Evolutionary conservation across 1,140 invertebrate genomes (phyloP).

Genomic region (Plutomurus gul): DNA sequence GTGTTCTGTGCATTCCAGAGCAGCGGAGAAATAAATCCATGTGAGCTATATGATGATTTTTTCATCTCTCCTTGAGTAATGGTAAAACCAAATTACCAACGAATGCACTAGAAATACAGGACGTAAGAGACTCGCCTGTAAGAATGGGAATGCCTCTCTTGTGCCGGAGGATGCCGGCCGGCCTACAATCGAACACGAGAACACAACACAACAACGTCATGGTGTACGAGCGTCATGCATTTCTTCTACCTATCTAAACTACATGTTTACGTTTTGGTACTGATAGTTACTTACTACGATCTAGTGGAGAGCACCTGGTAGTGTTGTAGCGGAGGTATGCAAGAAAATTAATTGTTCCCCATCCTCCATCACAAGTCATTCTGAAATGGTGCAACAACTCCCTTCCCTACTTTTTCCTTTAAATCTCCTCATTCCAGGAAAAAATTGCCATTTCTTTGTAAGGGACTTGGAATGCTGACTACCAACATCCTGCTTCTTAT

Average conservation of each 20-base stretch:
- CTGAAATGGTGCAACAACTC: conserved; percentile 2
- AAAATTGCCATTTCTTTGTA: neutral
- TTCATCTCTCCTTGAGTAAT: conserved; percentile 29
- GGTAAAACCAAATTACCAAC: conserved; percentile 7
- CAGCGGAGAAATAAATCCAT: too few species aligned
- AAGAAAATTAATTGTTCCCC: conserved; percentile 18
- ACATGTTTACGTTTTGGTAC: too few species aligned
- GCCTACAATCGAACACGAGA: neutral
- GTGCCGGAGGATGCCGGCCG: neutral
- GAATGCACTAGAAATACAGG: conserved; percentile 4
- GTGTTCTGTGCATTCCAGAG: too few species aligned
- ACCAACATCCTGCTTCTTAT: too few species aligned
- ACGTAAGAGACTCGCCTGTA: neutral
- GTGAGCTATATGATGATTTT: neutral
- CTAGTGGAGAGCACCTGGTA: too few species aligned
- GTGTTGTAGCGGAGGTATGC: neutral
- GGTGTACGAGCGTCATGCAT: too few species aligned
- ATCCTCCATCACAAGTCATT: neutral
- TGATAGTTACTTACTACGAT: too few species aligned
- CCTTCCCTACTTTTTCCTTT: conserved; percentile 13
- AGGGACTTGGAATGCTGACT: neutral
- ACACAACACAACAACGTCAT: neutral
- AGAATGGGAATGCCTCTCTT: neutral
- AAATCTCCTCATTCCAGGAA: neutral
- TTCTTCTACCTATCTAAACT: too few species aligned